Evolutionary conservation across 2,113 vertebrate genomes (phyloP).

Genomic region (Puntigrus tetrazona): DNA sequence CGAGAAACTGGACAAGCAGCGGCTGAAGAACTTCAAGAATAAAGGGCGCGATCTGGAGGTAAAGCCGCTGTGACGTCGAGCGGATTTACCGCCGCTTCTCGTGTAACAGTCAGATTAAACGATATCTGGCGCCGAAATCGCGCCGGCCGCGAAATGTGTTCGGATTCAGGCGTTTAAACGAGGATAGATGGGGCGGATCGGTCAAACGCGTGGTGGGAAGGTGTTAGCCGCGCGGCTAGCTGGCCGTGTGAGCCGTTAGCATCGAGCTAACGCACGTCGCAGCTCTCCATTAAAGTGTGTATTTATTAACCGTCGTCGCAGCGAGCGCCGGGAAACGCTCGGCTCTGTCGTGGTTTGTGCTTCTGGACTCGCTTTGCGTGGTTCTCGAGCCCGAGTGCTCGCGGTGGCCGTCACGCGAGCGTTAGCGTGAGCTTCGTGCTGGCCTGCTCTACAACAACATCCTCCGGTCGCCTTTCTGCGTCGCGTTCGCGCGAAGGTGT

Average conservation of each 20-base stretch:
- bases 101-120: background rate
- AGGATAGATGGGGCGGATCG: background rate
- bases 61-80: constrained; percentile 84
- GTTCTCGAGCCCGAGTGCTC: background rate
- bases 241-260: background rate
- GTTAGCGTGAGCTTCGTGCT: background rate
- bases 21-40: constrained; percentile 98
- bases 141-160: accelerated
- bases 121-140: too few species aligned
- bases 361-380: background rate
- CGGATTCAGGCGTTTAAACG: background rate
- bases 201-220: background rate
- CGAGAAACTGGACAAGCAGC: constrained; percentile 97
- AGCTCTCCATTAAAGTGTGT: background rate
- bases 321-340: background rate
- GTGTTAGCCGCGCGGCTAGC: constrained; percentile 21
- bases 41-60: constrained; percentile 98
- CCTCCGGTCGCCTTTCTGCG: background rate
- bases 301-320: too few species aligned
- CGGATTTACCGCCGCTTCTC: constrained; percentile 66
- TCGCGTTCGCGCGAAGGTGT: background rate
- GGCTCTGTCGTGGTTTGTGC: too few species aligned
- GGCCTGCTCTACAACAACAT: background rate
- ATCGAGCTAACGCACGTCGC: background rate
- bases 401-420: background rate